Evolutionary conservation across 2,888 invertebrate genomes (phyloP), one percentile per base, ranked within the genome.

Genomic region (Calameuta pallipes): DNA sequence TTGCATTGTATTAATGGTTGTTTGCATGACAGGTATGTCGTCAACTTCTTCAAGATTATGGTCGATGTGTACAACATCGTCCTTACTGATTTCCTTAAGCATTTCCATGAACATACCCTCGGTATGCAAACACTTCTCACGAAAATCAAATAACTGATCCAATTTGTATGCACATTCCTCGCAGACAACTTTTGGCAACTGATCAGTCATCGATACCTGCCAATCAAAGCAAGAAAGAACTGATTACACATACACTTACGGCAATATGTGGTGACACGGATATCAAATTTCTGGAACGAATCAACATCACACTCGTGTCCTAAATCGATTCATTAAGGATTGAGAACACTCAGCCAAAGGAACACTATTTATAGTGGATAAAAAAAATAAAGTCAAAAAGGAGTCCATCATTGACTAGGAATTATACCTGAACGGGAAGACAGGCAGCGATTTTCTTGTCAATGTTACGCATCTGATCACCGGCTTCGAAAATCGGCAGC

Each of bases 101-200:
- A 92, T 91, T 78, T 89, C 88, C 80, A 89, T 88, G 76, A 94
- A 91, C 82, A 93, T 89, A 77, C 89, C 91, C 87, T 94, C 94
- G 0, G 94, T 94, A 79, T 93, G 92, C 36, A 93, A 84, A 82
- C 93, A 92, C 83, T 93, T 92, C 83, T 94, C 93, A 78, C 93
- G 92, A 86, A 94, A 94, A 76, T 94, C 93, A 84, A 92, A 93
- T 77, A 94, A 89, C 75, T 93, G 89, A 82, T 94, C 94, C 76
- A 94, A 85, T 85, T 94, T 94, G 81, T 92, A 94, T 15, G 93
- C 90, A 84, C 94, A 94, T 74, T 93, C 92, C 81, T 93, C 92
- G 83, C 94, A 94, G 4, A 94, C 92, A 87, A 93, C 92, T 91
- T 94, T 94, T 33, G 94, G 94, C 74, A 94, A 89, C 82, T 93